Conservation (phyloP, 2,797 vertebrate genomes). For the Malurus splendens region DNA sequence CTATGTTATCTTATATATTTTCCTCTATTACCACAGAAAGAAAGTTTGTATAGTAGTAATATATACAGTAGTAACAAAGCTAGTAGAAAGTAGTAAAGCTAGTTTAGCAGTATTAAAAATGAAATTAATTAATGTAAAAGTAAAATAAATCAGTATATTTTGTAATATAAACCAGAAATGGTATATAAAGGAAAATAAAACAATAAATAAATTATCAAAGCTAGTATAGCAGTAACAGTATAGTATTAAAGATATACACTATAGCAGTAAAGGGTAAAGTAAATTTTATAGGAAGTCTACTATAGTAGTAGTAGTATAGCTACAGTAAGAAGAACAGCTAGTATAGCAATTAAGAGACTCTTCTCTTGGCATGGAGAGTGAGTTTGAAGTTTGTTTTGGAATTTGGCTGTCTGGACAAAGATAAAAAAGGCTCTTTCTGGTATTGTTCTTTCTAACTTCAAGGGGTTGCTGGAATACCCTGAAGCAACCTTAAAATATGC, state of each 20-base stretch:
- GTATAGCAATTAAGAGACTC: not conserved
- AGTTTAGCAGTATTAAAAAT: not conserved
- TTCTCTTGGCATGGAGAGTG: not conserved
- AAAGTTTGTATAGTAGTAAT: not conserved
- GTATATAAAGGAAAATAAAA: not conserved
- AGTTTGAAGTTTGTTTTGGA: conserved; percentile 8
- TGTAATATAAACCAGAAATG: not conserved
- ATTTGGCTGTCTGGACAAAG: not conserved
- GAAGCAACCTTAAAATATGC: conserved; percentile 23
- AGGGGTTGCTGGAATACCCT: not conserved
- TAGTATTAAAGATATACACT: not conserved
- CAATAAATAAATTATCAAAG: not conserved
- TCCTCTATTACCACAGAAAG: not conserved
- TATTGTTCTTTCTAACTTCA: conserved; percentile 29
- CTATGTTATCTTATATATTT: not conserved
- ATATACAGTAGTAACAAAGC: not conserved
- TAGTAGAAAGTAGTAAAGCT: not conserved
- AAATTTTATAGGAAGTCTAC: not conserved
- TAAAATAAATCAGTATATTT: not conserved
- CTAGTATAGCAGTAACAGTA: not conserved
- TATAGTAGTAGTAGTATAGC: not conserved
- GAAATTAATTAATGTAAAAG: not conserved
- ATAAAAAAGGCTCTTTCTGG: not conserved
- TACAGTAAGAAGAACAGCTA: not conserved
- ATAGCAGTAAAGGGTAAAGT: not conserved